Percentiles rank a stretch among this genome's conserved stretches.
phyloP scores from a whole-genome alignment of 64 coral and sea anemone species.

The Platygyra sinensis region DNA sequence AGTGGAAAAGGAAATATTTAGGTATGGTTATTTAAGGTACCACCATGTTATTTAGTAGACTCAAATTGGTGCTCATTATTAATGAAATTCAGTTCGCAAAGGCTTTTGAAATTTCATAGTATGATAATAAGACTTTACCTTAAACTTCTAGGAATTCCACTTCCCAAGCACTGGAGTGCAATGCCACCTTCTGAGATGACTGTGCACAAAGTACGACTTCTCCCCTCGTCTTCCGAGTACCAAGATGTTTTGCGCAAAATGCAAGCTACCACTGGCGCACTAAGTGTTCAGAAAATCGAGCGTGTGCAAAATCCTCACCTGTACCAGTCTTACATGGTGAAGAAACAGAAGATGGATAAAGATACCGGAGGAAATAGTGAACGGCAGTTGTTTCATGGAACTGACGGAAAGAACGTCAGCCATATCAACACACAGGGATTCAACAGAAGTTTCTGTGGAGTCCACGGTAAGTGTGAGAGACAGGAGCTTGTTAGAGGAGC shows the following conservation, averaged over 20 bases:
- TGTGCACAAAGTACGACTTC: not conserved
- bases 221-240: not conserved
- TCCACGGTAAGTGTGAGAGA: not conserved
- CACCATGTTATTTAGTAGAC: too few species aligned
- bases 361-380: constrained; percentile 17
- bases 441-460: constrained; percentile 27
- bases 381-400: constrained; percentile 24
- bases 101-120: too few species aligned
- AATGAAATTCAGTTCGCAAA: too few species aligned
- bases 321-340: not conserved
- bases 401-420: not conserved
- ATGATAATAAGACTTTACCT: too few species aligned
- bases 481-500: too few species aligned
- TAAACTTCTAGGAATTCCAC: not conserved
- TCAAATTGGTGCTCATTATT: too few species aligned
- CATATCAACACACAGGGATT: constrained; percentile 31
- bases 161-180: not conserved
- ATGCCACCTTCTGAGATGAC: not conserved
- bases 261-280: not conserved
- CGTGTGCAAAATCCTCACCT: constrained; percentile 30
- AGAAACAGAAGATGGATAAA: constrained; percentile 15
- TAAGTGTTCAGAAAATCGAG: not conserved
- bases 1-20: too few species aligned
- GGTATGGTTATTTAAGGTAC: too few species aligned
- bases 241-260: not conserved